Conservation (phyloP, 30 jellyfish, hydroid and myxozoan species). For the Sanderia malayensis region DNA sequence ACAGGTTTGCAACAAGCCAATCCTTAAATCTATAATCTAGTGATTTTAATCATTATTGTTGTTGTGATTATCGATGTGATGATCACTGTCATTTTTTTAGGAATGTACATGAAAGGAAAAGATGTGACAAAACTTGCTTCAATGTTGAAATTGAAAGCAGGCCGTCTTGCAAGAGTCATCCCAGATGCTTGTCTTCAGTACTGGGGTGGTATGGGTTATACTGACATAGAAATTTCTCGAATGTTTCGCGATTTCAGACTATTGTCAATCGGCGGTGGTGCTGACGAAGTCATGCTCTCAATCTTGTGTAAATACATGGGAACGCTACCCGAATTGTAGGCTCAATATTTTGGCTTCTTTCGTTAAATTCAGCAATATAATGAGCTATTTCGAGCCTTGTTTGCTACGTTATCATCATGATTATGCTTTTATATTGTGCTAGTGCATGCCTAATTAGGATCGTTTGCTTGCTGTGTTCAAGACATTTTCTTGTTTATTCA, state of each 20-base stretch:
- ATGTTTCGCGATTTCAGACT: slow-evolving; percentile 89
- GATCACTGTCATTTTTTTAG: slow-evolving; percentile 42
- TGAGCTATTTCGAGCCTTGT: no score
- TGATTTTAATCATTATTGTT: no score
- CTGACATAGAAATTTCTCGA: slow-evolving; percentile 86
- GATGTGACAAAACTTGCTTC: slow-evolving; percentile 93
- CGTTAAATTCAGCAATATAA: no score
- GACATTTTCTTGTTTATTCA: no score
- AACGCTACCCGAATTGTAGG: slow-evolving; percentile 75
- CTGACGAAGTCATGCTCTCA: slow-evolving; percentile 96
- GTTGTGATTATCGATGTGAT: no score
- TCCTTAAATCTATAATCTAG: no score
- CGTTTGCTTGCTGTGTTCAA: no score
- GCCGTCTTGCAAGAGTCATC: slow-evolving; percentile 83
- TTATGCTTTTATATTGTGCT: no score
- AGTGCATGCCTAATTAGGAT: no score
- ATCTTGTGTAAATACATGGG: slow-evolving; percentile 95
- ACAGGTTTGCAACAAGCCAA: no score
- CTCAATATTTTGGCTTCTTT: no score
- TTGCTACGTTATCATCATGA: no score
- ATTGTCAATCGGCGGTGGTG: slow-evolving; percentile 99
- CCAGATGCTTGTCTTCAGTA: slow-evolving; percentile 92
- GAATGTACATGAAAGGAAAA: slow-evolving; percentile 70
- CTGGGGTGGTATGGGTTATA: slow-evolving; percentile 99
- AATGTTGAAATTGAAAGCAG: slow-evolving; percentile 89